phyloP scores from a whole-genome alignment of 2,888 invertebrate species.

The Archips crataeganus region DNA sequence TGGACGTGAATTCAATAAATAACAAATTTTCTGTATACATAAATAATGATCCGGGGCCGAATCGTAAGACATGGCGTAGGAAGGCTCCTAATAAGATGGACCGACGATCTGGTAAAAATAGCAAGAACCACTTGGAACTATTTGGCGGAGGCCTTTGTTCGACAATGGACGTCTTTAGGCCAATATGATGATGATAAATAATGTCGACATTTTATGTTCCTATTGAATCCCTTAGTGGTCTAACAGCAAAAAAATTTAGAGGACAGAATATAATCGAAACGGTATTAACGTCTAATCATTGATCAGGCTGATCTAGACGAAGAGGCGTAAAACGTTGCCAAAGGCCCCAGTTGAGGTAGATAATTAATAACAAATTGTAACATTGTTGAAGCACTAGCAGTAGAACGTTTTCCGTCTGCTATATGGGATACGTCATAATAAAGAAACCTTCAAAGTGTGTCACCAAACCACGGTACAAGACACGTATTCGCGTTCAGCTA shows the following conservation, averaged over 20 bases:
- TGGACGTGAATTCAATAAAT: neutral
- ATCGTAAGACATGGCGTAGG: too few species aligned
- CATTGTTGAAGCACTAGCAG: conserved; percentile 48
- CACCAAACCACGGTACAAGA: neutral
- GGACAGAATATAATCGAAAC: conserved; percentile 2
- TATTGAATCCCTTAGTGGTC: neutral
- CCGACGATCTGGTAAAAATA: too few species aligned
- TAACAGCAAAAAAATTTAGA: neutral
- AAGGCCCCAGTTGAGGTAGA: conserved; percentile 43
- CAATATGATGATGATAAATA: too few species aligned
- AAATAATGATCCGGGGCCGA: too few species aligned
- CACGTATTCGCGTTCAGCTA: neutral
- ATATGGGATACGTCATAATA: conserved; percentile 44
- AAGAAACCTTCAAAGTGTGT: conserved; percentile 23
- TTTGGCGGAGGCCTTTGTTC: too few species aligned
- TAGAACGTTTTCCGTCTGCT: conserved; percentile 54
- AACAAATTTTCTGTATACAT: too few species aligned
- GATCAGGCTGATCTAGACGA: conserved; percentile 49
- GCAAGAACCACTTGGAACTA: too few species aligned
- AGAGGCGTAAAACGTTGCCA: conserved; percentile 32
- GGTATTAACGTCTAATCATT: conserved; percentile 6
- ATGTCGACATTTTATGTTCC: neutral
- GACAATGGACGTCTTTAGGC: too few species aligned
- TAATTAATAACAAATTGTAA: conserved; percentile 66
- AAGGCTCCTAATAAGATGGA: too few species aligned